Base-by-base conservation (phyloP, 2,113 vertebrate genomes). In the Anhinga anhinga region DNA sequence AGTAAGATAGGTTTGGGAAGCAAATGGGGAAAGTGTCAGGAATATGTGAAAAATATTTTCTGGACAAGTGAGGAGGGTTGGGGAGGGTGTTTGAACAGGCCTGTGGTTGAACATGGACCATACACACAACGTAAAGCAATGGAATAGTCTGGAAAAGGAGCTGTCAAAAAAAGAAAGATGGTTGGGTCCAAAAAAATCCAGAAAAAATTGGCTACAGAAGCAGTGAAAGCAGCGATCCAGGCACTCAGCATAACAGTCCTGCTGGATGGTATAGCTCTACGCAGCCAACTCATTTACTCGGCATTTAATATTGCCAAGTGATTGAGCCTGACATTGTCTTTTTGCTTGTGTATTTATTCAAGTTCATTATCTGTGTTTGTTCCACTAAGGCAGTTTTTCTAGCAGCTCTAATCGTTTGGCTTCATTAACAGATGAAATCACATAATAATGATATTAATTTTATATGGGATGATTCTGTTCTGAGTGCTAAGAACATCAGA, bases 371-470 rank as follows among this genome's bases (percentile, higher is more conserved):
- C 88, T 95, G n/a, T 95, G 93, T 97, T 96, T 97, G 95, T 97
- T 97, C 78, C 44, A 83, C 86, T 95, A 88, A 82, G 62, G 63
- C 86, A 56, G 32, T 81, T 96, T 90, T 91, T 94, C 89, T 94
- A 85, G 82, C 78, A 72, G 61, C 91, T 95, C 86, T 88, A 95
- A 95, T 96, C 34, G 0, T 90, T 92, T 79, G 38, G n/a, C 88
- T 96, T 97, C 11, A 2, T 93, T 91, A 92, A 80, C 83, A 97
- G 88, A 94, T 97, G 91, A 95, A 97, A 97, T 92, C 87, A 82
- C 59, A 78, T 76, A 86, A 79, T 97, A 96, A 96, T 97, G 88
- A 73, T 87, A 96, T 96, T 97, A 97, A 93, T 97, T 96, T 93
- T 90, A 91, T 84, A 63, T 58, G 69, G 74, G 32, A 87, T 81